Conservation (phyloP, 2,113 vertebrate species). For the Lophius piscatorius region DNA sequence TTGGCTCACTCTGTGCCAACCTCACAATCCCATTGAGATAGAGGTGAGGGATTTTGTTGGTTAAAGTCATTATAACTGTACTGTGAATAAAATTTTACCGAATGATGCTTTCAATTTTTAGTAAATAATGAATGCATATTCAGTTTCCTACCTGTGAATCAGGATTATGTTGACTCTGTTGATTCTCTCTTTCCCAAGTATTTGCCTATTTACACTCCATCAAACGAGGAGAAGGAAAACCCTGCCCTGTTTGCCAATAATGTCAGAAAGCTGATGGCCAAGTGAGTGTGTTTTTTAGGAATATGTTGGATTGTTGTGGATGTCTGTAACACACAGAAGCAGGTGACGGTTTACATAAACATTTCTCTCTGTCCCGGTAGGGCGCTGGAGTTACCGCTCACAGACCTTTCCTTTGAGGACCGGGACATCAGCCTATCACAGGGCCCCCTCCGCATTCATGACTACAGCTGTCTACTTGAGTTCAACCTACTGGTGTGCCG, state of each 20-base stretch:
- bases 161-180: background rate
- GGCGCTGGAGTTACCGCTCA: slow-evolving; percentile 86
- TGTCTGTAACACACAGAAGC: background rate
- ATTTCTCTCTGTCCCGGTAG: slow-evolving; percentile 66
- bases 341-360: background rate
- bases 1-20: slow-evolving; percentile 95
- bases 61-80: too few species aligned
- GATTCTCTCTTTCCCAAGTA: slow-evolving; percentile 79
- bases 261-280: slow-evolving; percentile 91
- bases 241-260: slow-evolving; percentile 90
- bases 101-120: too few species aligned
- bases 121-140: too few species aligned
- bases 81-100: too few species aligned
- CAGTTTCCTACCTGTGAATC: background rate
- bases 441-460: slow-evolving; percentile 85
- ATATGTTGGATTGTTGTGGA: background rate
- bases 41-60: slow-evolving; percentile 81
- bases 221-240: slow-evolving; percentile 87
- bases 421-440: slow-evolving; percentile 88
- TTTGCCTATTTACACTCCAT: slow-evolving; percentile 90
- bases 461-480: slow-evolving; percentile 86
- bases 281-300: slow-evolving; percentile 75
- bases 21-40: slow-evolving; percentile 90
- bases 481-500: slow-evolving; percentile 88
- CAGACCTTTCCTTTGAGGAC: slow-evolving; percentile 93